phyloP scores from a whole-genome alignment of 2,113 vertebrate species.

The Pseudopipra pipra region DNA sequence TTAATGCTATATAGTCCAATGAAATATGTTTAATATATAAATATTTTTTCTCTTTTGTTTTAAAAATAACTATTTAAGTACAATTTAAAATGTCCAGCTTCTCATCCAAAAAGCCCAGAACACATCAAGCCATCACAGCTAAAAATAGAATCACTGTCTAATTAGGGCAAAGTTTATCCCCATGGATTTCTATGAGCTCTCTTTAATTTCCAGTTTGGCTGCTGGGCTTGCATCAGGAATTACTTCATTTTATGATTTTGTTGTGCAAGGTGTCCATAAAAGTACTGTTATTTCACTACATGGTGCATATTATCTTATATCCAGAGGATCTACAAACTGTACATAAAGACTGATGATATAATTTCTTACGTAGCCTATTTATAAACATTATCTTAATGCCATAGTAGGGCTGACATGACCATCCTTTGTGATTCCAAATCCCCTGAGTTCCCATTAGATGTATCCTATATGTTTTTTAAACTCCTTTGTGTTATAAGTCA shows the following conservation, averaged over 20 bases:
- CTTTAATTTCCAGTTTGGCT: slow-evolving; percentile 9
- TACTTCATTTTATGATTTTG: background rate
- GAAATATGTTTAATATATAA: background rate
- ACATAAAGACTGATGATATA: background rate
- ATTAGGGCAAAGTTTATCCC: slow-evolving; percentile 29
- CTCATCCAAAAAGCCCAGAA: background rate
- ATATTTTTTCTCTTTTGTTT: background rate
- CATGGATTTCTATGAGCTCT: background rate
- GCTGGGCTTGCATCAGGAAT: background rate
- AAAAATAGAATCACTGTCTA: background rate
- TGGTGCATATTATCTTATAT: background rate
- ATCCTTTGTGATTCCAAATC: background rate
- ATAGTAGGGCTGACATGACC: background rate
- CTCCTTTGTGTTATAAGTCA: background rate
- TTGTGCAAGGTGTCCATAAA: background rate
- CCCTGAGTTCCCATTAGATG: background rate
- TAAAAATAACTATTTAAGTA: background rate
- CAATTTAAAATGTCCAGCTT: background rate
- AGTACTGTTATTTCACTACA: background rate
- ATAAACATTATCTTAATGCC: background rate
- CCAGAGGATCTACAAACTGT: background rate
- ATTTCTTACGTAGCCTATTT: background rate
- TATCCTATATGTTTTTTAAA: background rate
- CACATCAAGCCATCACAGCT: background rate
- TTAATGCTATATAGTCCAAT: accelerated